These are phyloP conservation scores for Triops longicaudatus DNA, from an alignment of 1,140 invertebrate genomes.

Conservation along the genomic window DNA sequence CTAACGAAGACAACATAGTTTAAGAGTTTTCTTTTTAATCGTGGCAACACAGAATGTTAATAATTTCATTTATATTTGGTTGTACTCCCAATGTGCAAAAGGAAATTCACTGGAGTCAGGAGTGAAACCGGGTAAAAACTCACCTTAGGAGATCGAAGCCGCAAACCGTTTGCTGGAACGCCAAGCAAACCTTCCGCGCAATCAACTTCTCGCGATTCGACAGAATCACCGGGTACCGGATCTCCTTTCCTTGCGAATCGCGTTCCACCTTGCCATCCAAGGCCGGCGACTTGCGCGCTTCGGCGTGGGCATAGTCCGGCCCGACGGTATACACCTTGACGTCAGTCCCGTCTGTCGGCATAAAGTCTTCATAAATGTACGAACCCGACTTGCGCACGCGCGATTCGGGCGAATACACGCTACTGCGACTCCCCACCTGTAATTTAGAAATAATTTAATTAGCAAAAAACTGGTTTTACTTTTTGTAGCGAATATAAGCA, in stretches of 20 bases:
- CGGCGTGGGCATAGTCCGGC: constrained; percentile 97
- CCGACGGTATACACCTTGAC: constrained; percentile 90
- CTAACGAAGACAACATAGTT: too few species aligned
- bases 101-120: too few species aligned
- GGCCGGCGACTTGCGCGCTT: constrained; percentile 96
- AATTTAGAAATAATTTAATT: constrained; percentile 31
- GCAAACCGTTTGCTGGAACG: constrained; percentile 99
- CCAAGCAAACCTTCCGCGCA: constrained; percentile 92
- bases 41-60: too few species aligned
- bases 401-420: constrained; percentile 95
- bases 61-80: too few species aligned
- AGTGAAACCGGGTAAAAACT: background rate
- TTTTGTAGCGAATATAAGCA: too few species aligned
- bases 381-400: constrained; percentile 92
- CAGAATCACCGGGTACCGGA: constrained; percentile 95
- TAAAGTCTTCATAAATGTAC: constrained; percentile 99
- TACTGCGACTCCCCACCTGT: constrained; percentile 94
- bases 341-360: constrained; percentile 97
- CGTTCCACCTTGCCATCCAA: constrained; percentile 97
- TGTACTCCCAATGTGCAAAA: too few species aligned
- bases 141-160: constrained; percentile 94
- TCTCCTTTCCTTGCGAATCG: constrained; percentile 96
- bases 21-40: too few species aligned
- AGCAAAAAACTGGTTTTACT: too few species aligned
- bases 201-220: constrained; percentile 98